A percentile compares a stretch with the other conserved stretches of the same genome.
These are phyloP conservation scores for Cataglyphis livida DNA, from an alignment of 2,888 invertebrate genomes.

Conservation along the genomic window DNA sequence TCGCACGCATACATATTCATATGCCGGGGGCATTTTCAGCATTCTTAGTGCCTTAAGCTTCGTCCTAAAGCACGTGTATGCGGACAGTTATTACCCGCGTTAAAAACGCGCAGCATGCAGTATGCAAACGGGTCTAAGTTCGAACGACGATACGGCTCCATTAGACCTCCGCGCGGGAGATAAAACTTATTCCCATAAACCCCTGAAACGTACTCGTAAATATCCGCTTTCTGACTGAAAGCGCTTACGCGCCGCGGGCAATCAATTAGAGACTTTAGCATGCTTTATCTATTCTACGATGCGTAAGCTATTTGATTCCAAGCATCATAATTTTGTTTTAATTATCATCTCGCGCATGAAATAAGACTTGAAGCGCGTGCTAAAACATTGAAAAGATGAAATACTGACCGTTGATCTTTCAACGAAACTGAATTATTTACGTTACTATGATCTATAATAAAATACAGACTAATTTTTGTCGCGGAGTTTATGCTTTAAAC, in stretches of 20 bases:
- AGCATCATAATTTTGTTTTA: slow-evolving; percentile 42
- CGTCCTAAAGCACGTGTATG: slow-evolving; percentile 65
- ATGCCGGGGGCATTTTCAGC: slow-evolving; percentile 61
- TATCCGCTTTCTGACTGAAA: slow-evolving; percentile 44
- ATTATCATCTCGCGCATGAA: slow-evolving; percentile 13
- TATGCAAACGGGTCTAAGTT: slow-evolving; percentile 62
- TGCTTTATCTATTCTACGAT: slow-evolving; percentile 38
- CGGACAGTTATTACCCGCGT: slow-evolving; percentile 68
- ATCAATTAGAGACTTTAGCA: slow-evolving; percentile 46
- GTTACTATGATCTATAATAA: neutral
- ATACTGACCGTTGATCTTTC: neutral
- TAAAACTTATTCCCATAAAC: slow-evolving; percentile 62
- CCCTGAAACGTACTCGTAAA: slow-evolving; percentile 52
- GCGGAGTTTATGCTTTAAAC: neutral
- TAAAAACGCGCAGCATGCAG: slow-evolving; percentile 66
- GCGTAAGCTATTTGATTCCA: slow-evolving; percentile 25
- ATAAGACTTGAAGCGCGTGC: slow-evolving; percentile 7
- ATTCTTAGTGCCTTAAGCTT: slow-evolving; percentile 57
- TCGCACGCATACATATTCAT: slow-evolving; percentile 67
- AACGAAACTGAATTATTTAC: neutral
- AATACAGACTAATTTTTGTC: neutral
- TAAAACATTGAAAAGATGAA: neutral
- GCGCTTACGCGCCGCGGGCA: slow-evolving; percentile 22
- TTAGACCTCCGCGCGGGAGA: slow-evolving; percentile 61
- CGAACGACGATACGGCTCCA: slow-evolving; percentile 66